These are phyloP conservation scores for Nettapus auritus DNA, from an alignment of 2,113 vertebrate species.

Conservation along the genomic window DNA sequence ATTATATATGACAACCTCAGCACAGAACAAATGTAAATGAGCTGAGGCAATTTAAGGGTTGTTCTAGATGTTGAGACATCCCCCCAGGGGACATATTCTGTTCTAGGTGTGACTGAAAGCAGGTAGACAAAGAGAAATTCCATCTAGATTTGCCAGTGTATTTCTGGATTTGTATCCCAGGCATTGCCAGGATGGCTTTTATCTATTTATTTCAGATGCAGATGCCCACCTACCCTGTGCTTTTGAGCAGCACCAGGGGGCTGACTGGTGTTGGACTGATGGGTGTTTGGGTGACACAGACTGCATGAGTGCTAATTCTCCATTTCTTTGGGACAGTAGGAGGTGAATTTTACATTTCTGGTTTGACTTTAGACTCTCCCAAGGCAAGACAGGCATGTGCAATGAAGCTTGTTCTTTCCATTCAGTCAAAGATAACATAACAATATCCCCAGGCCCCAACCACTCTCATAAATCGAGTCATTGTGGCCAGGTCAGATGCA, in stretches of 20 bases:
- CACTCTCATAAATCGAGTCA: not conserved
- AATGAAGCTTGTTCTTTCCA: not conserved
- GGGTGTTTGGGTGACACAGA: not conserved
- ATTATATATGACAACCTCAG: not conserved
- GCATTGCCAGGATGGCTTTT: not conserved
- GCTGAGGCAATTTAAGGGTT: not conserved
- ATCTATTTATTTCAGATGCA: not conserved
- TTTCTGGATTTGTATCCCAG: not conserved
- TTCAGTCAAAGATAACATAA: not conserved
- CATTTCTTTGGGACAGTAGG: not conserved
- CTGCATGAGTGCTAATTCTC: not conserved
- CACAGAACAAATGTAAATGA: not conserved
- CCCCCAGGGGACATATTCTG: not conserved
- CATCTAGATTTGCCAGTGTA: not conserved
- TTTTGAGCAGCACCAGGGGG: accelerated
- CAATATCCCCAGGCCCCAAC: not conserved
- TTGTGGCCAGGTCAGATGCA: not conserved
- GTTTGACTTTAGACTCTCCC: not conserved
- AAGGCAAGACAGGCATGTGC: not conserved
- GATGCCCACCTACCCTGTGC: not conserved
- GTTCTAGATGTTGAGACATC: not conserved
- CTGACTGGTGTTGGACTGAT: not conserved
- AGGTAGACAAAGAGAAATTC: not conserved
- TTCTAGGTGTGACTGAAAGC: not conserved
- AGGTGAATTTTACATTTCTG: not conserved